Base-by-base conservation (phyloP, 1,140 invertebrate genomes). In the Neotoxoptera formosana region DNA sequence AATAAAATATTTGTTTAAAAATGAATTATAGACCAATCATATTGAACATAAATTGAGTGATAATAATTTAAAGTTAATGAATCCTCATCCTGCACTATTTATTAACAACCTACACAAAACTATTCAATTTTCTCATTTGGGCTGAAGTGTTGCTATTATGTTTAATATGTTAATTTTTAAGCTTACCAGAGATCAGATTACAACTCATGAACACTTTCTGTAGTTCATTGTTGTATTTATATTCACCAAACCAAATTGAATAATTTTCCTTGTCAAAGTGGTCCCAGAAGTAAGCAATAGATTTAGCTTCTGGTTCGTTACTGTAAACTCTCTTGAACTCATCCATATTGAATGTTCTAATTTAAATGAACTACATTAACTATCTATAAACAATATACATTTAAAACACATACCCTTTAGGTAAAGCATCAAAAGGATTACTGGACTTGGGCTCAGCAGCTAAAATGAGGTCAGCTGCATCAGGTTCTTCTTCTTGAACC, bases 231-330 rank as follows among this genome's bases (percentile, higher is more conserved):
- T 97, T 97, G 95, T 98, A 99, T 95, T 99, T 99, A 96, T 99
- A 99, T 96, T 99, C 98, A 93, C 98, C 97, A 93, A 97, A 97
- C 99, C 99, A 99, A 95, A 99, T 99, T 88, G 99, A 99, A 95
- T 99, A 99, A 95, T 99, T 97, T 95, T 99, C 97, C 41, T 98
- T 96, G 95, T 99, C 99, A 96, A 99, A 99, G 95, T 99, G 98
- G 94, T 99, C 97, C 98, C 99, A 99, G 96, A 99, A 99, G 95
- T 99, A 99, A 7, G 99, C 98, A 95, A 99, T 97, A 76, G 99
- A 99, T 94, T 98, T 97, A 53, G 96, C 96, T 95, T 98, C 99
- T 93, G 99, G 98, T 95, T 99, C 98, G 95, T 99, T 99, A 84
- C 99, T 99, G 95, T 99, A 99, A 94, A 96, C 97, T 93, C 98